Base-by-base conservation (phyloP, 2,888 invertebrate species). In the Iselma pallidipennis region DNA sequence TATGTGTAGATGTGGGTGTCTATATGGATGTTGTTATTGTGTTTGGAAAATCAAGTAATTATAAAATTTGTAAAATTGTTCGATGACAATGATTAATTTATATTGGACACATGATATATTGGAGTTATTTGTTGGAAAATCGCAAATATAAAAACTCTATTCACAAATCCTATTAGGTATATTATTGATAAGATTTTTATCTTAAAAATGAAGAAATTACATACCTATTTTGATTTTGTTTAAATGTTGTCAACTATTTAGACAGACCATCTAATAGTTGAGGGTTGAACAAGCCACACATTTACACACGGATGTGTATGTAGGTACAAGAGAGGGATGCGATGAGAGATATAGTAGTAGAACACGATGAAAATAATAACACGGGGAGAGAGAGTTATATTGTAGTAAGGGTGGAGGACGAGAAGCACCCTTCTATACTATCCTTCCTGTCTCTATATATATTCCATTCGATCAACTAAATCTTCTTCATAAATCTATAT, bases 41-140 rank as follows among this genome's bases (percentile, higher is more conserved):
- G 49, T 60, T 70, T 68, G 70, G 72, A 75, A 74, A 75, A 74
- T 70, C 16, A 16, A 70, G 69, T 76, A 78, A 77, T 77, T 78
- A 76, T 74, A 76, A 77, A 77, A 77, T 77, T 77, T 76, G 77
- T 76, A 77, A 78, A 77, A 76, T 74, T 72, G 73, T 71, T 21
- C 21, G 21, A 72, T 75, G 74, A 76, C 72, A 74, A 53, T 72
- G 70, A 75, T 75, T 74, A 74, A 76, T 76, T 76, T 72, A 21
- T 21, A 45, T 21, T 21, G 10, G 21, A 4, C 21, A 9, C 3
- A 21, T 29, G 29, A 29, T 29, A 12, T 29, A 45, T 37, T 37
- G 37, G 37, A n/a, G n/a, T n/a, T n/a, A n/a, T n/a, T n/a, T n/a
- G n/a, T n/a, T n/a, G 21, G 14, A 23, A 45, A 49, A 10, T 7